Conservation (phyloP, 2,113 vertebrate species). For the Chunga burmeisteri region DNA sequence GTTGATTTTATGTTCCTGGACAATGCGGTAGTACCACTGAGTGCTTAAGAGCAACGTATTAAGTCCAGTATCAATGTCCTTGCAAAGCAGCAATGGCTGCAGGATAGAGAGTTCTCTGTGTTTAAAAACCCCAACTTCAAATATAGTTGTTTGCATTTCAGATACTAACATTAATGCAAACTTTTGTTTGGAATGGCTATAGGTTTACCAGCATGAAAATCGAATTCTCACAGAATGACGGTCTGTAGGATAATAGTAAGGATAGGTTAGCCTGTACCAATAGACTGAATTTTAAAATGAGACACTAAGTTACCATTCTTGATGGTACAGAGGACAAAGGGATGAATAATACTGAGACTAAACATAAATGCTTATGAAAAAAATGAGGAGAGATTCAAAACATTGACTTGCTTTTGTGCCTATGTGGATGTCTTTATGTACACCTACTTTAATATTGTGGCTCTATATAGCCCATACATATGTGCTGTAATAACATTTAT, state of each 20-base stretch:
- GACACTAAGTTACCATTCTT: not conserved
- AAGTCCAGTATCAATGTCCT: not conserved
- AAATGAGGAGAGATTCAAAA: not conserved
- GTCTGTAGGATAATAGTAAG: not conserved
- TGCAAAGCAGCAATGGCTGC: not conserved
- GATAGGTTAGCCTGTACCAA: not conserved
- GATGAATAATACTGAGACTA: not conserved
- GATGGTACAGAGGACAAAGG: not conserved
- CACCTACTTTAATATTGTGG: not conserved
- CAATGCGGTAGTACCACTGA: not conserved
- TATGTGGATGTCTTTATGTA: not conserved
- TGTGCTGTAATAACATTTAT: not conserved
- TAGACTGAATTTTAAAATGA: not conserved
- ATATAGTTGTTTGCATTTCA: not conserved
- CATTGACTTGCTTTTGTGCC: not conserved
- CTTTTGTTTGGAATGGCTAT: not conserved
- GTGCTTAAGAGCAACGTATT: not conserved
- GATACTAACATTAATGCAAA: not conserved
- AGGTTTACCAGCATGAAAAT: not conserved
- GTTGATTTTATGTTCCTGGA: not conserved
- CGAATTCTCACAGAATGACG: not conserved
- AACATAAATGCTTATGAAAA: not conserved
- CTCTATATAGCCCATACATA: not conserved
- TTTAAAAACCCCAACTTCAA: not conserved
- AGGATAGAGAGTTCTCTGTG: not conserved